A percentile compares a stretch with the other conserved stretches of the same genome.
Conservation (phyloP, 2,113 vertebrate genomes). For the Numida meleagris region DNA sequence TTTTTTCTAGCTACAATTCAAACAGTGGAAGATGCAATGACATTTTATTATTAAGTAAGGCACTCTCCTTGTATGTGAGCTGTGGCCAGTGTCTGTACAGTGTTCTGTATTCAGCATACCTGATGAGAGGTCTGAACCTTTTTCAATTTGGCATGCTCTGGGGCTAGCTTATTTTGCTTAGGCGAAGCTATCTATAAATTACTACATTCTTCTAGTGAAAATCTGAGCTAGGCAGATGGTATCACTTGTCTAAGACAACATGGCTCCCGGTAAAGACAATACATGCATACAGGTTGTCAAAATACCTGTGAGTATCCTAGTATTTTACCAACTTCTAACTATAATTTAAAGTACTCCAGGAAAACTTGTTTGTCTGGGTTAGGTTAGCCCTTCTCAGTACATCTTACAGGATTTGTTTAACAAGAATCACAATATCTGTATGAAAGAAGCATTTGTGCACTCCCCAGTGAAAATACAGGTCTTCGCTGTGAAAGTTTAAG, state of each 20-base stretch:
- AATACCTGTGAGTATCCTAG: not conserved
- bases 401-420: not conserved
- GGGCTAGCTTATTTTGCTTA: not conserved
- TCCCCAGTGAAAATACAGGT: not conserved
- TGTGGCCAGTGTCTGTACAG: not conserved
- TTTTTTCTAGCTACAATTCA: not conserved
- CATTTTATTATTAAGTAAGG: not conserved
- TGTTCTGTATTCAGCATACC: not conserved
- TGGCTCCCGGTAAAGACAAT: not conserved
- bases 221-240: not conserved
- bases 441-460: not conserved
- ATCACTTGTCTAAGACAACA: not conserved
- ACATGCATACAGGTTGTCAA: not conserved
- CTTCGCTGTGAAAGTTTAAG: not conserved
- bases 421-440: not conserved
- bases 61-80: not conserved
- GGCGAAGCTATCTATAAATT: not conserved
- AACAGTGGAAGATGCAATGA: not conserved
- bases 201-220: slow-evolving; percentile 5
- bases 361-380: not conserved
- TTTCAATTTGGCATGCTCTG: not conserved
- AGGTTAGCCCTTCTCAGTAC: not conserved
- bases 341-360: not conserved
- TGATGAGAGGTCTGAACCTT: not conserved
- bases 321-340: not conserved